Base-by-base conservation (phyloP, 2,888 invertebrate species). In the Chrysopilus asiliformis region DNA sequence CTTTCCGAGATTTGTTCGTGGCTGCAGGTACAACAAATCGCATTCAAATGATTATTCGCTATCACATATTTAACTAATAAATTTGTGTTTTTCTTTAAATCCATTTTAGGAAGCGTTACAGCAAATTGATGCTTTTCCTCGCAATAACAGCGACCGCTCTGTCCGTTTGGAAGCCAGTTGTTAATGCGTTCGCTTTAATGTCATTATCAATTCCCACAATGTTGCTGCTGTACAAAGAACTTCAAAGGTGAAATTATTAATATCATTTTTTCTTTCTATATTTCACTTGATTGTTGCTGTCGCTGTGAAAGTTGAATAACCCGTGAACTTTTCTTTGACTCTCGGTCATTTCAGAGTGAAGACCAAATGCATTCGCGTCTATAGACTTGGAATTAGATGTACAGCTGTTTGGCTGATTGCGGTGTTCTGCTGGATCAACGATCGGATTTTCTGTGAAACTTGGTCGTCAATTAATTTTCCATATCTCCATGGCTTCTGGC, bases 401-500 rank as follows among this genome's bases (percentile, higher is more conserved):
- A 70, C 74, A 4, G 71, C 72, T 1, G 71, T 79, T 15, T 78
- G 77, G 70, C 52, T 74, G 12, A 56, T 80, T 14, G 84, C 84
- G 1, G 73, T 81, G 12, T 68, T 74, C 48, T 80, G 80, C 54
- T 85, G 85, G 85, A 61, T 83, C 25, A 74, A 78, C 51, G 85
- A 84, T 61, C 68, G 81, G 6, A 60, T 82, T 52, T 78, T 83
- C 57, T 86, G 85, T 56, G 79, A 83, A 48, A 72, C 77, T 13
- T 84, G 82, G 82, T 71, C 78, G 2, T 70, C 73, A 10, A 70
- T 83, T 9, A 74, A 79, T 61, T 82, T 86, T 49, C 84, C 84
- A 1, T 85, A 85, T 60, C 68, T 86, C 51, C 85, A 86, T 56
- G 82, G 80, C 9, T 67, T 83, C 13, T 86, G 85, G 85, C 85